Evolutionary conservation across 2,888 invertebrate genomes (phyloP), one percentile per base, ranked within the genome.

Genomic region (Tenthredo mesomela): DNA sequence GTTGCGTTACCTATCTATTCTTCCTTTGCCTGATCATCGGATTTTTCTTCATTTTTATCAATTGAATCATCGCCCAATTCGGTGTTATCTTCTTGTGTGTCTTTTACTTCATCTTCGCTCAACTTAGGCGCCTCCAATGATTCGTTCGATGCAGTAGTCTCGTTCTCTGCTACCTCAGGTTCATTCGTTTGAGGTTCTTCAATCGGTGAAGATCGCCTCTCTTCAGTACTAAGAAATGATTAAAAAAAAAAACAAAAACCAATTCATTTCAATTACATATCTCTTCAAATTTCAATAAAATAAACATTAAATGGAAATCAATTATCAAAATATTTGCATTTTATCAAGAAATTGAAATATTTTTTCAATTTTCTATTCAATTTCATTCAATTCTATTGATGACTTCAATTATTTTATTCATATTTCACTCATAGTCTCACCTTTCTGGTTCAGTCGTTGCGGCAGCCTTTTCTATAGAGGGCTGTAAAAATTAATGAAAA

Each of bases 1-100:
- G 25, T 33, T 12, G 15, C 29, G 33, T 21, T 33, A 87, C 86
- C 84, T 88, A 87, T 88, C 87, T 92, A 93, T 89, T 93, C 92
- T 87, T 93, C 93, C 87, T 93, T 90, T 86, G 93, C 92, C 88
- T 92, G 90, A 85, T 92, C 91, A 61, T 92, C 91, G 50, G 91
- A 91, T 87, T 93, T 92, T 84, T 93, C 92, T 85, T 92, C 90
- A 86, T 90, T 89, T 85, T 92, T 92, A 87, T 94, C 93, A 84
- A 86, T 90, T 75, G 88, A 89, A 40, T 91, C 91, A 47, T 90
- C 91, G 82, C 88, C 90, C 88, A 89, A 90, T 91, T 89, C 93
- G 86, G 93, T 93, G 85, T 94, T 90, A 78, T 91, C 88, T 67
- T 89, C 89, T 40, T 87, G 86, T 67, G 88, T 88, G 84, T 90